These are phyloP conservation scores for Microtus ochrogaster DNA, from an alignment of 2,113 vertebrate genomes.

Conservation along the genomic window DNA sequence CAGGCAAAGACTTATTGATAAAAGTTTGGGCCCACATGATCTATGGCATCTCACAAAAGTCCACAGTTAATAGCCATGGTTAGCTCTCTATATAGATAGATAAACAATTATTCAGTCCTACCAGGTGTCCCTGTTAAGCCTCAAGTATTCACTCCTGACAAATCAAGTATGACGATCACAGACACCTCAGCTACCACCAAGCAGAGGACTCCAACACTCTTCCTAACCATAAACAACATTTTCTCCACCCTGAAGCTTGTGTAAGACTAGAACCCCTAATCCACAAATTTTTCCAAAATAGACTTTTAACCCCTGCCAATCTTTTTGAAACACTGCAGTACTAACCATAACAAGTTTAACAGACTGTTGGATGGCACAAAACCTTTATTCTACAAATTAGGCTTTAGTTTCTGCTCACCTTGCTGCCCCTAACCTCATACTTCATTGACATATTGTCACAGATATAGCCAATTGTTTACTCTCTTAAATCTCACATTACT, in stretches of 20 bases:
- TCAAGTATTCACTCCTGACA: neutral
- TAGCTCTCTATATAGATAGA: neutral
- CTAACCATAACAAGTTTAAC: neutral
- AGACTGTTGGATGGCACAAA: too few relatives aligned
- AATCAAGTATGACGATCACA: neutral
- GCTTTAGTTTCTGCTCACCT: neutral
- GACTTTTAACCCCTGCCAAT: neutral
- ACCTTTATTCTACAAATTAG: neutral
- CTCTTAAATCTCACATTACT: too few relatives aligned
- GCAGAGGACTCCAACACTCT: neutral
- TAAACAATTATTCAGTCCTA: neutral
- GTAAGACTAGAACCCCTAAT: neutral
- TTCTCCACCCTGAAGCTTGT: neutral
- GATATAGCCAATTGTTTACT: neutral
- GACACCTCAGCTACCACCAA: neutral
- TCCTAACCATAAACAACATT: neutral
- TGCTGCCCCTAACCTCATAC: neutral
- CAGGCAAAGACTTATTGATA: neutral
- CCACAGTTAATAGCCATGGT: neutral
- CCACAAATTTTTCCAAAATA: neutral
- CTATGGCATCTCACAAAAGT: neutral
- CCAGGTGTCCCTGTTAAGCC: neutral
- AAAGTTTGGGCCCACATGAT: neutral
- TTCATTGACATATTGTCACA: neutral
- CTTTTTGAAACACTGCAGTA: too few relatives aligned